A percentile compares a stretch with the other conserved stretches of the same genome.
phyloP scores from a whole-genome alignment of 2,888 invertebrate species.

The Agrotis puta region DNA sequence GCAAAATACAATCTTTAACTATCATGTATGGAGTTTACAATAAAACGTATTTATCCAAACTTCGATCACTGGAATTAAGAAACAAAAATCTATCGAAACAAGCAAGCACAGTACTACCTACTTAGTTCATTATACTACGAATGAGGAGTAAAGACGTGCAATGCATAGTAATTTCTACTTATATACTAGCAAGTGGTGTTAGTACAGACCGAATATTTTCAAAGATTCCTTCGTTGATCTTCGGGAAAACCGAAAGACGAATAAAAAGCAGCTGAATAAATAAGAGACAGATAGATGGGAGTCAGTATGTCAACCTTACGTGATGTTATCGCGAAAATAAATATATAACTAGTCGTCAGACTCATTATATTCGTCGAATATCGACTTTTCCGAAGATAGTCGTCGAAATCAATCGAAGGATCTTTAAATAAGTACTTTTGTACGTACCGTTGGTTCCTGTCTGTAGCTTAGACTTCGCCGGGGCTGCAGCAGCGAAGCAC shows the following conservation, averaged over 20 bases:
- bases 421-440: slow-evolving; percentile 20
- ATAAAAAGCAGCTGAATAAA: neutral
- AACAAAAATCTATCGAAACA: slow-evolving; percentile 51
- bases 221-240: neutral
- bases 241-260: neutral
- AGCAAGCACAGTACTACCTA: slow-evolving; percentile 26
- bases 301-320: neutral
- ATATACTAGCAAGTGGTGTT: slow-evolving; percentile 31
- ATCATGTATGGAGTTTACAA: slow-evolving; percentile 23
- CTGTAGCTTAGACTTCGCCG: slow-evolving; percentile 76
- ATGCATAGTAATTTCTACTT: slow-evolving; percentile 44
- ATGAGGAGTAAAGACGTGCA: slow-evolving; percentile 40
- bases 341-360: neutral
- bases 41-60: slow-evolving; percentile 32
- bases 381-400: neutral
- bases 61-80: slow-evolving; percentile 33
- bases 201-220: neutral
- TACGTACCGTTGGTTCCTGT: slow-evolving; percentile 76
- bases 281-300: too few species aligned
- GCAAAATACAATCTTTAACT: neutral
- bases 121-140: slow-evolving; percentile 52
- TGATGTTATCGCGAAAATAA: neutral
- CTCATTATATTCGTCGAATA: neutral
- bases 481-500: slow-evolving; percentile 70
- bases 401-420: neutral